phyloP scores from a whole-genome alignment of 1,140 invertebrate species.

The Temnothorax longispinosus region DNA sequence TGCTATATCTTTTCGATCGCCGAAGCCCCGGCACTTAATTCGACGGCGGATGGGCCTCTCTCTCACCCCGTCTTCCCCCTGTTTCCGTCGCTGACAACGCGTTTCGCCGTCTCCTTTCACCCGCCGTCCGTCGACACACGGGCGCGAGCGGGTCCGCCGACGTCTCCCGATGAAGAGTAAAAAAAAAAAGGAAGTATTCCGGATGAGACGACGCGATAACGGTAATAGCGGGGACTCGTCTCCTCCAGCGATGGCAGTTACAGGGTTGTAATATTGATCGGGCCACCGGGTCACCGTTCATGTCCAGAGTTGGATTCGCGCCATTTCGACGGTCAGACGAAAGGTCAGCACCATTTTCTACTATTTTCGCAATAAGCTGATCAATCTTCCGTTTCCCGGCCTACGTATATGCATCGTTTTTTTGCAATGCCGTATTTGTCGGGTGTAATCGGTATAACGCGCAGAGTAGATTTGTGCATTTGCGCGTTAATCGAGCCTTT shows the following conservation, averaged over 20 bases:
- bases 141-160: constrained; percentile 17
- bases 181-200: constrained; percentile 36
- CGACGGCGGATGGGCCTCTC: constrained; percentile 34
- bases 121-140: constrained; percentile 17
- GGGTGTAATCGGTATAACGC: neutral
- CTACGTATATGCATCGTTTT: constrained; percentile 12
- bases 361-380: constrained; percentile 53
- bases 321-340: constrained; percentile 51
- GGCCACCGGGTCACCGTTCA: constrained; percentile 49
- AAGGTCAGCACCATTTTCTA: constrained; percentile 49
- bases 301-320: constrained; percentile 49
- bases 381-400: neutral
- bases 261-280: constrained; percentile 60
- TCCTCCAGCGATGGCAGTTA: constrained; percentile 48
- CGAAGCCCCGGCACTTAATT: constrained; percentile 54
- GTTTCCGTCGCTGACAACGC: constrained; percentile 55
- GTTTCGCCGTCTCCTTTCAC: constrained; percentile 44
- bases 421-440: constrained; percentile 15
- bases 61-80: neutral
- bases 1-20: constrained; percentile 61
- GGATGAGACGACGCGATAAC: constrained; percentile 56
- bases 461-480: too few species aligned
- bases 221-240: constrained; percentile 53
- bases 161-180: constrained; percentile 18
- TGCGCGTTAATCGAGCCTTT: neutral